Evolutionary conservation across 2,797 vertebrate species (phyloP), one percentile per base, ranked within the genome.

Genomic region (Onychomys leucogaster): DNA sequence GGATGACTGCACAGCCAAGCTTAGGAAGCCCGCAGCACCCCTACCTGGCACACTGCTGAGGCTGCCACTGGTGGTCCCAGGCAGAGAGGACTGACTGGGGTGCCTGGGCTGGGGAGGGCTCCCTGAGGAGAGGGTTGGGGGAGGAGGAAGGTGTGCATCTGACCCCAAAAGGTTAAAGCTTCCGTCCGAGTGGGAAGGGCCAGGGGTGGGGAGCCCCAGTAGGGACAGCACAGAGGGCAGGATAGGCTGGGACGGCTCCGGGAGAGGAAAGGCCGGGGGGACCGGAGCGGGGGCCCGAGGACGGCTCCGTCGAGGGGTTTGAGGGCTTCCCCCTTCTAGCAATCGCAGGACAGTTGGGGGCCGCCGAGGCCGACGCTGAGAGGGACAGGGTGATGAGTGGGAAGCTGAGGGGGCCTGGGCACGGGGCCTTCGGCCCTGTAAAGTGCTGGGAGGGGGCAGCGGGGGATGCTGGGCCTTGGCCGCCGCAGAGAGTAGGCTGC

Each of bases 401-500:
- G 98, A 95, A 98, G 98, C 98, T 98, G 99, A 96, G 96, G 97
- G 96, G 2, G 49, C 87, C 55, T 80, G 97, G 96, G 87, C 96
- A 97, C 96, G 97, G 96, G 97, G 98, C 96, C 97, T 95, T 94
- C 96, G 97, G 98, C 98, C 99, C 97, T 99, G 99, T 99, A 99
- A 99, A 99, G 99, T 99, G 99, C 99, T 99, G 98, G 98, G 95
- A 97, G 97, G 94, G 95, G 97, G 96, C 25, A 94, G 97, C 89
- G 23, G 94, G 93, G 97, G 98, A 96, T 93, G 98, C 98, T 99
- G 99, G 97, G 99, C 99, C 98, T 99, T 99, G 97, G 99, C 99
- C 10, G 99, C 99, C 11, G 99, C 99, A 41, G 99, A 99, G 65
- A 99, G 99, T 82, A 99, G 98, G 97, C 99, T 99, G 97, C 99